A percentile compares a stretch with the other conserved stretches of the same genome.
Conservation (phyloP, 2,113 vertebrate genomes). For the Corynorhinus townsendii region DNA sequence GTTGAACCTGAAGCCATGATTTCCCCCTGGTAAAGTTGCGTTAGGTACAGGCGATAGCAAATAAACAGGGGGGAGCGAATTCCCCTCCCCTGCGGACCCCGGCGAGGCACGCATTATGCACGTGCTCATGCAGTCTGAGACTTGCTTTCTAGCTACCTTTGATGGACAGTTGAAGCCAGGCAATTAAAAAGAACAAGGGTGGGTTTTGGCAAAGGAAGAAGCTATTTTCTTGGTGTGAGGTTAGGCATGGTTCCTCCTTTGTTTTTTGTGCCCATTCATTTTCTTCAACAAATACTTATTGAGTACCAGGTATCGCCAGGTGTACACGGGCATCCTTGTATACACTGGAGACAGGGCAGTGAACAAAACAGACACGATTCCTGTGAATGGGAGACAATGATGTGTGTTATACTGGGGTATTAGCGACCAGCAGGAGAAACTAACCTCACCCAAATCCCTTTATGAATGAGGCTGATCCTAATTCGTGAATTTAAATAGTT, state of each 20-base stretch:
- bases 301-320: not conserved
- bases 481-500: not conserved
- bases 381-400: not conserved
- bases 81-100: not conserved
- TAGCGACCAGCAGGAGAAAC: not conserved
- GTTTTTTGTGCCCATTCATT: not conserved
- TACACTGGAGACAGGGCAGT: not conserved
- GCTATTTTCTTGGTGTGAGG: not conserved
- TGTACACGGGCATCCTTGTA: no score
- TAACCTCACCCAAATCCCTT: not conserved
- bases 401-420: not conserved
- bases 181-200: slow-evolving; percentile 29
- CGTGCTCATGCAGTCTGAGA: slow-evolving; percentile 21
- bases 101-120: slow-evolving; percentile 3
- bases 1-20: slow-evolving; percentile 26
- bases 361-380: not conserved
- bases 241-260: not conserved
- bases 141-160: slow-evolving; percentile 33
- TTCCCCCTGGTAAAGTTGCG: slow-evolving; percentile 24
- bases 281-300: not conserved
- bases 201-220: not conserved
- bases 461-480: not conserved
- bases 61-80: slow-evolving; percentile 46
- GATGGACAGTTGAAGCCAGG: not conserved
- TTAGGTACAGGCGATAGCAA: slow-evolving; percentile 17